Base-by-base conservation (phyloP, 1,140 invertebrate genomes). In the Helicoverpa armigera region DNA sequence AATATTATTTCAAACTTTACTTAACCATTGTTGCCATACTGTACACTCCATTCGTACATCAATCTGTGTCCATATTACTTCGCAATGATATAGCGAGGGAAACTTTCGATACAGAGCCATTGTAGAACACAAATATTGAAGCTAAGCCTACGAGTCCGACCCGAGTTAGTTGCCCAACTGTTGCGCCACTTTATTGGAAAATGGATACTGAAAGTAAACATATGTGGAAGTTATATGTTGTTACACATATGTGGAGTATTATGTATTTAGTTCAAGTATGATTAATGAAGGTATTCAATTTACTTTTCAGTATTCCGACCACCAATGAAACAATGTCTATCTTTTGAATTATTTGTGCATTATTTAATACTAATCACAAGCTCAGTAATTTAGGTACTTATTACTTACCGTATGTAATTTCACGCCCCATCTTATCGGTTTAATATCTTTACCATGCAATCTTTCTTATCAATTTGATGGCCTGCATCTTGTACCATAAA, bases 81-180 rank as follows among this genome's bases (percentile, higher is more conserved):
- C 61, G 61, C 61, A 31, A n/a, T 65, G 61, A 65, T 65, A 65
- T 65, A 43, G 61, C 31, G n/a, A 1, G 16, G 16, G 54, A 61
- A 75, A 75, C 72, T 75, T 75, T 75, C 72, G 35, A 75, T 75
- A 75, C 54, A 16, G 29, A 31, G 18, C 72, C 48, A 75, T 75
- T 75, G 72, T 75, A 13, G n/a, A 75, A 61, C 31, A 54, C 56
- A 75, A 75, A 75, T 75, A 75, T 75, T 75, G 61, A 65, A 65
- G 16, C 61, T 65, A n/a, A 65, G 61, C 61, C 61, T 65, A 63
- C 60, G 61, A 31, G 61, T 31, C 61, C 4, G 61, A 65, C 61
- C 61, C n/a, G 14, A 65, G 61, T 65, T 65, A 65, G 61, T 65
- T 65, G 61, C 29, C 29, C 31, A 65, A 65, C 61, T 16, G 61